These are phyloP conservation scores for Drosophila mauritiana DNA, from an alignment of 1,140 invertebrate species.

Conservation along the genomic window DNA sequence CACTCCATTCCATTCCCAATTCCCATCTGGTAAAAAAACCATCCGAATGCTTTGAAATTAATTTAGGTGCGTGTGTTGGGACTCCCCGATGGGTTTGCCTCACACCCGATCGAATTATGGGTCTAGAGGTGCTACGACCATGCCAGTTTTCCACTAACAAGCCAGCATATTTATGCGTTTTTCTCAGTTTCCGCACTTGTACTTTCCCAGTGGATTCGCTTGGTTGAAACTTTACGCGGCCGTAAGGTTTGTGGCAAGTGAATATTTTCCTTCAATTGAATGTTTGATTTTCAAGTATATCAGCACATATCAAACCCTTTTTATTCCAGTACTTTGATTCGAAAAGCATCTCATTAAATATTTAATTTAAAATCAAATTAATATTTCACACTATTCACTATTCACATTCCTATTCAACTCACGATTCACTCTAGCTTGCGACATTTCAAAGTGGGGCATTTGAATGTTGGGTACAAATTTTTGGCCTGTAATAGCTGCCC, in stretches of 20 bases:
- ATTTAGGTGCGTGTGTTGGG: constrained; percentile 39
- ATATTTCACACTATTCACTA: no score
- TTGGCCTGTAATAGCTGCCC: constrained; percentile 12
- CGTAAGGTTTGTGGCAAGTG: background rate
- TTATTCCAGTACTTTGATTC: no score
- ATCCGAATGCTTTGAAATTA: constrained; percentile 54
- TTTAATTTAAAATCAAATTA: no score
- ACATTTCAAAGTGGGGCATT: constrained; percentile 2
- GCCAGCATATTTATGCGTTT: background rate
- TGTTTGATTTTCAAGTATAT: background rate
- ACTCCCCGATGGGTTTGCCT: constrained; percentile 36
- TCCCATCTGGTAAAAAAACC: constrained; percentile 27
- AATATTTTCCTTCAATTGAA: background rate
- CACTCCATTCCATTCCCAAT: constrained; percentile 1
- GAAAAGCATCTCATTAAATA: no score
- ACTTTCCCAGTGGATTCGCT: background rate
- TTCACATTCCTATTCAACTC: background rate
- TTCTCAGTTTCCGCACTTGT: constrained; percentile 10
- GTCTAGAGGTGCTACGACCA: constrained; percentile 10
- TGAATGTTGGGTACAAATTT: constrained; percentile 6
- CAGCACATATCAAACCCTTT: no score
- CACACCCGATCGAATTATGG: constrained; percentile 8
- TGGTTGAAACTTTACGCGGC: constrained; percentile 2
- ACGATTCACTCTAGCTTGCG: background rate
- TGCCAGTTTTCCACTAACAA: background rate